Base-by-base conservation (phyloP, 1,140 invertebrate genomes). In the Ditylenchus dipsaci region DNA sequence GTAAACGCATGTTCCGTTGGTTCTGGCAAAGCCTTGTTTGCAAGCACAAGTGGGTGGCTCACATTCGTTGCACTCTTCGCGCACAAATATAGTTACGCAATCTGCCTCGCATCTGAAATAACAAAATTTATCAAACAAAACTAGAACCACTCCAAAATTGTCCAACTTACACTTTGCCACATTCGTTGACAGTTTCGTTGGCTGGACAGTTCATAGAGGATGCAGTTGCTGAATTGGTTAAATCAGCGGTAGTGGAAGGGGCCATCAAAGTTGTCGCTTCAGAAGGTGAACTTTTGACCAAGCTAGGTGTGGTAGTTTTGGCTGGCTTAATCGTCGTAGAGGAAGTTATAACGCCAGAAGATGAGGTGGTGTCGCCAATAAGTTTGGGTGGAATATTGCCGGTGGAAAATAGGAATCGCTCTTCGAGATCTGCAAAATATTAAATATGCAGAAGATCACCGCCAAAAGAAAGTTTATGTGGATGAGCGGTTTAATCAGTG, bases 151-250 rank as follows among this genome's bases (percentile, higher is more conserved):
- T 38, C 3, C 33, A 38, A n/a, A n/a, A n/a, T n/a, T n/a, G n/a
- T 11, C 33, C 33, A 17, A 26, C 49, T 53, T 53, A 53, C 21
- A 76, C 70, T 17, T 67, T 58, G 53, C 80, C 80, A 64, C 80
- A 82, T 43, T 79, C 81, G 47, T 82, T 82, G 0, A 79, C 19
- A 13, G 80, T 82, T 65, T 82, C 80, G 65, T 82, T 82, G 1
- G 67, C 59, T 21, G 69, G 67, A 58, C 80, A 81, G 29, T 74
- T 65, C 1, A 71, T 53, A 33, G 56, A 57, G 29, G 15, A 45
- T 26, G 21, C 26, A 21, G 33, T 58, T n/a, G 42, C 7, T 38
- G 26, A 49, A 59, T 29, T 17, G 8, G 59, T 19, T 17, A n/a
- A n/a, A n/a, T n/a, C n/a, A n/a, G n/a, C n/a, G n/a, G 67, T 26